Percentiles rank a stretch among this genome's conserved stretches.
Evolutionary conservation across 2,797 vertebrate species (phyloP).

Genomic region (Tachyglossus aculeatus): DNA sequence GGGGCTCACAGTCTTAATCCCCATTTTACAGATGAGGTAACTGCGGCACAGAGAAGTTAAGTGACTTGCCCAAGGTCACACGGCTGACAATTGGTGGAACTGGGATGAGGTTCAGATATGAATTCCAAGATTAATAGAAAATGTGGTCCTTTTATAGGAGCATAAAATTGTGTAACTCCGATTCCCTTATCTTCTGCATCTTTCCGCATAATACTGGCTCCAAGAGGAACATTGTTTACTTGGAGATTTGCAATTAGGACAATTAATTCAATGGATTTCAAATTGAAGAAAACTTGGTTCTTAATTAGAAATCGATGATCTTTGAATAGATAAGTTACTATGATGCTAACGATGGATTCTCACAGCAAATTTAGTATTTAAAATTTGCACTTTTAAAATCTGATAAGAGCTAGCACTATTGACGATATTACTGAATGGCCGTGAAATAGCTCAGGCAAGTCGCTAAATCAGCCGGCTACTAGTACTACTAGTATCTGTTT

Average conservation of each 20-base stretch:
- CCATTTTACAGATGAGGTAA: too few relatives aligned
- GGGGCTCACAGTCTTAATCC: too few relatives aligned
- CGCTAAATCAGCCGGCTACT: constrained; percentile 24
- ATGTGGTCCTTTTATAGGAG: background rate
- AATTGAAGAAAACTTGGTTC: constrained; percentile 41
- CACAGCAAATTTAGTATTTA: constrained; percentile 36
- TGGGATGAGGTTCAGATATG: background rate
- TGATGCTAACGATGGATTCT: constrained; percentile 25
- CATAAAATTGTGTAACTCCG: background rate
- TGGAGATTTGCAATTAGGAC: constrained; percentile 39
- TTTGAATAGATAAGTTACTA: constrained; percentile 36
- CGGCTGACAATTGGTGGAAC: too few relatives aligned
- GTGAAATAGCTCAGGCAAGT: background rate
- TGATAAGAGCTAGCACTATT: constrained; percentile 19
- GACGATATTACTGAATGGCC: background rate
- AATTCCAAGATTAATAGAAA: constrained; percentile 1
- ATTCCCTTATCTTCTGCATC: background rate
- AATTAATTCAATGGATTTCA: constrained; percentile 46
- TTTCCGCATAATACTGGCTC: constrained; percentile 26
- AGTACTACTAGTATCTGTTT: constrained; percentile 39
- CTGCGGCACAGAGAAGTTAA: too few relatives aligned
- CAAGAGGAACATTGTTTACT: constrained; percentile 3
- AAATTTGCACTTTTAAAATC: constrained; percentile 19
- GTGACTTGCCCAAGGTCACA: too few relatives aligned
- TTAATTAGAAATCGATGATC: constrained; percentile 39